These are phyloP conservation scores for Struthidea cinerea DNA, from an alignment of 2,113 vertebrate species.

Conservation along the genomic window DNA sequence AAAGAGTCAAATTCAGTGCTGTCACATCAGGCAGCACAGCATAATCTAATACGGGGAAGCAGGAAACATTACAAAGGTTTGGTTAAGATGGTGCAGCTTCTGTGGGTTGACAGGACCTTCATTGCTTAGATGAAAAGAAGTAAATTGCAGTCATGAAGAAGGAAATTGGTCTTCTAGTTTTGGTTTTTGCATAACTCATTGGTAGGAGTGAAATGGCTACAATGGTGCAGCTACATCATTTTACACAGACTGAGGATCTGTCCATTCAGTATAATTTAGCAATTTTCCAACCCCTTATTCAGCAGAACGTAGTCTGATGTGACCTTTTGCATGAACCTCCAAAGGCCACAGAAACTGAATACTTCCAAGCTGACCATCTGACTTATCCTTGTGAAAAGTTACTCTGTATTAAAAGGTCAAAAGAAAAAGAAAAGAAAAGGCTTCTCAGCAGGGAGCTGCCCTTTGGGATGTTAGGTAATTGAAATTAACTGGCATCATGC, in stretches of 20 bases:
- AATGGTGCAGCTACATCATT: not conserved
- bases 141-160: not conserved
- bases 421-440: conserved; percentile 56
- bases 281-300: conserved; percentile 28
- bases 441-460: conserved; percentile 50
- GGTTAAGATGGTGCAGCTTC: not conserved
- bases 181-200: not conserved
- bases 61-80: not conserved
- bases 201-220: not conserved
- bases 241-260: not conserved
- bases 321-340: conserved; percentile 29
- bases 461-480: conserved; percentile 66
- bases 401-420: conserved; percentile 58
- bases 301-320: conserved; percentile 14
- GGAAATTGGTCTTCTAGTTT: not conserved
- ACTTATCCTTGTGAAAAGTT: conserved; percentile 55
- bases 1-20: not conserved
- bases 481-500: conserved; percentile 59
- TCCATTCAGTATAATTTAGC: not conserved
- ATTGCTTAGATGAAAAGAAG: not conserved
- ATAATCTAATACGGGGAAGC: not conserved
- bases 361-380: conserved; percentile 53
- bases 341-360: conserved; percentile 41
- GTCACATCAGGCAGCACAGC: not conserved
- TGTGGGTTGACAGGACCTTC: not conserved